Percentiles rank a stretch among this genome's conserved stretches.
phyloP scores from a whole-genome alignment of 2,797 vertebrate genomes.

The Gymnodraco acuticeps region DNA sequence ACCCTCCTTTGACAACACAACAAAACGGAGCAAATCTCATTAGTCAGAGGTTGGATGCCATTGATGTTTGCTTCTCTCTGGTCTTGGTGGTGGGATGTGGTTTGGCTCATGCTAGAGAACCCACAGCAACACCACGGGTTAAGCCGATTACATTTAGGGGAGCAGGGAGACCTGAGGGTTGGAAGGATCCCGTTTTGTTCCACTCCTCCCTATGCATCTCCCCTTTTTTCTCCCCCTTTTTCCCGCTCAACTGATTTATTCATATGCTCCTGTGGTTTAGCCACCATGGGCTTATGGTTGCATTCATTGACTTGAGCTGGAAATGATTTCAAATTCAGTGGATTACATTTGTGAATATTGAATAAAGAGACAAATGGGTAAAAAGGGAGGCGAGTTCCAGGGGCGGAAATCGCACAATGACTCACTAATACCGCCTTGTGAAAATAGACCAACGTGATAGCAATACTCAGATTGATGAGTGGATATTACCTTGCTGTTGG shows the following conservation, averaged over 20 bases:
- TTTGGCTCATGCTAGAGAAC: conserved; percentile 70
- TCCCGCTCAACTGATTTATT: conserved; percentile 74
- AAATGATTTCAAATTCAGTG: conserved; percentile 79
- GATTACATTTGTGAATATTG: conserved; percentile 71
- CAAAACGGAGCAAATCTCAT: conserved; percentile 73
- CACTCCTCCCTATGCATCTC: conserved; percentile 25
- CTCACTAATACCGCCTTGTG: conserved; percentile 32
- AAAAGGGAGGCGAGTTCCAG: neutral
- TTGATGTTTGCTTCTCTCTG: conserved; percentile 77
- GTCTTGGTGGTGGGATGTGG: conserved; percentile 77
- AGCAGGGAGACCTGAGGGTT: conserved; percentile 58
- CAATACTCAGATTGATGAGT: conserved; percentile 56
- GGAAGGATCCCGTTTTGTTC: conserved; percentile 72
- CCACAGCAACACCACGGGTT: conserved; percentile 73
- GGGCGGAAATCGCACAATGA: conserved; percentile 22
- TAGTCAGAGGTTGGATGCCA: conserved; percentile 74
- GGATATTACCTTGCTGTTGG: conserved; percentile 52
- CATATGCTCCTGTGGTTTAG: conserved; percentile 72
- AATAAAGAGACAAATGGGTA: conserved; percentile 59
- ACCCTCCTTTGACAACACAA: conserved; percentile 41
- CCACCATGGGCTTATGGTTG: conserved; percentile 66
- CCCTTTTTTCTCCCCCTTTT: conserved; percentile 13
- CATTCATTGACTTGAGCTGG: conserved; percentile 75
- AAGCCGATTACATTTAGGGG: conserved; percentile 80
- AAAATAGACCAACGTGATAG: conserved; percentile 45